Base-by-base conservation (phyloP, 2,113 vertebrate genomes). In the Hyaena hyaena region DNA sequence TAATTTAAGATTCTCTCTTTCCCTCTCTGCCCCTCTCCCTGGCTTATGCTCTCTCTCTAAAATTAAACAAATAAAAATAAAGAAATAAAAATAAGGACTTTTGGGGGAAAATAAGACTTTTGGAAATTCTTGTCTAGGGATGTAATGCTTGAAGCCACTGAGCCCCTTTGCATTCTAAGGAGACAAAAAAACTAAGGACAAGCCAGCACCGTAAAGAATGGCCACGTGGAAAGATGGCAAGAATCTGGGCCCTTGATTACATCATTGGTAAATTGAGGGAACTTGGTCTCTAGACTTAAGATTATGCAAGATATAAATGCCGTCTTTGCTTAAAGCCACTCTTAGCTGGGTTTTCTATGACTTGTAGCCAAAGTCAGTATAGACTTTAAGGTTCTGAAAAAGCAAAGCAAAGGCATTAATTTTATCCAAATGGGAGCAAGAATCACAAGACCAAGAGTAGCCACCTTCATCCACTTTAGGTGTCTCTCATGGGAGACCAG, bases 111-210 rank as follows among this genome's bases (percentile, higher is more conserved):
- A 77, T 83, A 94, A 1, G 24, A 28, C 17, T 11, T 68, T 69
- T 74, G 83, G 65, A 89, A 88, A 82, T 55, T 63, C 68, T 58
- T 43, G 61, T 45, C 39, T 63, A n/a, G 39, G 68, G 74, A 65
- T 45, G 33, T 65, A 39, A 90, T 33, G 43, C 63, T 26, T 33
- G 43, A 79, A 77, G 28, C 23, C 45, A 33, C 45, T 26, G 26
- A 74, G 48, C 12, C 43, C 39, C 48, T 81, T 7, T 50, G 43
- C 15, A 17, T 16, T 4, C 48, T 45, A 16, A 87, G 81, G 39
- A 19, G 24, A 87, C 1, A 17, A 95, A 39, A 39, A 39, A 39
- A 16, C 33, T 8, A 43, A 79, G 71, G 66, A 16, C 43, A 86
- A 45, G 69, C 0, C 21, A 16, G 81, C 0, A 4, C 2, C 3